These are phyloP conservation scores for Pissodes strobi DNA, from an alignment of 1,140 invertebrate genomes.

Conservation along the genomic window DNA sequence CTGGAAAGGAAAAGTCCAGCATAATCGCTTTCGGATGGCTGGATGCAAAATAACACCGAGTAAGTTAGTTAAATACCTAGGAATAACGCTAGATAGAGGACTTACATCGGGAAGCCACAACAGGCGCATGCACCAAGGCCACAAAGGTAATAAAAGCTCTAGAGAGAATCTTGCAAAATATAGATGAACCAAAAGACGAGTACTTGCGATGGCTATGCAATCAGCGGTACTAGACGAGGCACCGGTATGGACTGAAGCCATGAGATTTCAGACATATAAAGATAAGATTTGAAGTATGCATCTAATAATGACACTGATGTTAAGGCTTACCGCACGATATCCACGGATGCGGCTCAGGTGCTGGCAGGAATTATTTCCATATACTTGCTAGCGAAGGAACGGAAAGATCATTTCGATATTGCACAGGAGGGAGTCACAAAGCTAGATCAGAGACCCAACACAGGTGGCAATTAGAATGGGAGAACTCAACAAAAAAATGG, in stretches of 20 bases:
- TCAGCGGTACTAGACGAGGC: slow-evolving; percentile 19
- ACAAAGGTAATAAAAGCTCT: neutral
- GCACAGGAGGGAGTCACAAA: neutral
- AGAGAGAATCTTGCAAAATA: neutral
- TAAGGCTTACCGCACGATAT: too few relatives aligned
- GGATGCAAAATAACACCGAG: neutral
- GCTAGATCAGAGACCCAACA: neutral
- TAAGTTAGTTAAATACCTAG: too few relatives aligned
- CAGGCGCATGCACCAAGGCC: neutral
- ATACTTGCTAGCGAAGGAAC: neutral
- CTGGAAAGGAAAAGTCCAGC: neutral
- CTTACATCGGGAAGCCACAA: too few relatives aligned
- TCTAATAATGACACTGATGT: neutral
- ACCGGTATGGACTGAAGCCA: too few relatives aligned
- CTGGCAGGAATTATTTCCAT: neutral
- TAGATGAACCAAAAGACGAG: slow-evolving; percentile 10
- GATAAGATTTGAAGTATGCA: neutral
- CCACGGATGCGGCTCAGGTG: too few relatives aligned
- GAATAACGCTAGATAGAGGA: too few relatives aligned
- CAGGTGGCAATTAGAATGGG: neutral
- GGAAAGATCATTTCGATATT: neutral
- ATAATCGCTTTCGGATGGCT: neutral
- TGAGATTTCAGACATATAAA: neutral
- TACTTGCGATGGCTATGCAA: slow-evolving; percentile 3
- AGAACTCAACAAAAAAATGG: neutral